Evolutionary conservation across 2,888 invertebrate genomes (phyloP).

Genomic region (Lepas anatifera): DNA sequence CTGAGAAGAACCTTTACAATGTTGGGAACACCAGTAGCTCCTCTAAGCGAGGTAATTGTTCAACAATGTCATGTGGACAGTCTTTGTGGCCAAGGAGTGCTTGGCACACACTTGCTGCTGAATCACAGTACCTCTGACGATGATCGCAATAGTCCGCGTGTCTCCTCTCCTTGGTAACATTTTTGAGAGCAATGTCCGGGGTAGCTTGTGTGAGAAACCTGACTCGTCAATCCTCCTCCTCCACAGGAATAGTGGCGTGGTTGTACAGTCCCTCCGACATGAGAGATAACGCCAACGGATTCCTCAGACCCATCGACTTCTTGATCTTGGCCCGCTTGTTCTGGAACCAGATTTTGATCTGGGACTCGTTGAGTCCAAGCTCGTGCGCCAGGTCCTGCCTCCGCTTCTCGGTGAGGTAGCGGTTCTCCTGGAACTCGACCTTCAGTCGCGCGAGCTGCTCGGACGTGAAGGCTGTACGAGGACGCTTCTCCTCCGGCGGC

Average conservation of each 20-base stretch:
- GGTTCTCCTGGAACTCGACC: constrained; percentile 84
- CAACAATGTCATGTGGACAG: too few species aligned
- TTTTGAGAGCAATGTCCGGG: too few species aligned
- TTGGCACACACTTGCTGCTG: too few species aligned
- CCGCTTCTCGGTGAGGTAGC: constrained; percentile 82
- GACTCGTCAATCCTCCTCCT: constrained; percentile 48
- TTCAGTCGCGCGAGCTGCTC: constrained; percentile 83
- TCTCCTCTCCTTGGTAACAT: too few species aligned
- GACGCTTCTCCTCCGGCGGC: constrained; percentile 60
- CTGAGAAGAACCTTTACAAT: too few species aligned
- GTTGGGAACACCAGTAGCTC: too few species aligned
- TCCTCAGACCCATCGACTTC: constrained; percentile 40
- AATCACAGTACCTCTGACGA: too few species aligned
- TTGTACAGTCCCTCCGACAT: constrained; percentile 93
- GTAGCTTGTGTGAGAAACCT: too few species aligned
- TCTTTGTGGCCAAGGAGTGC: too few species aligned
- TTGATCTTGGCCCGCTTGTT: constrained; percentile 95
- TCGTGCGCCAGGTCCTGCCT: constrained; percentile 83
- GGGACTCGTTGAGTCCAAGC: constrained; percentile 85
- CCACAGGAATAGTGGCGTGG: constrained; percentile 64
- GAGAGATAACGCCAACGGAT: constrained; percentile 61
- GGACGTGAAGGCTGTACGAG: constrained; percentile 88
- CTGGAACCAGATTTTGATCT: constrained; percentile 96
- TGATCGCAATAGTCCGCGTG: too few species aligned
- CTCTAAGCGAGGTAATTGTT: too few species aligned